Evolutionary conservation across 2,113 vertebrate genomes (phyloP).

Genomic region (Pygoscelis antarcticus): DNA sequence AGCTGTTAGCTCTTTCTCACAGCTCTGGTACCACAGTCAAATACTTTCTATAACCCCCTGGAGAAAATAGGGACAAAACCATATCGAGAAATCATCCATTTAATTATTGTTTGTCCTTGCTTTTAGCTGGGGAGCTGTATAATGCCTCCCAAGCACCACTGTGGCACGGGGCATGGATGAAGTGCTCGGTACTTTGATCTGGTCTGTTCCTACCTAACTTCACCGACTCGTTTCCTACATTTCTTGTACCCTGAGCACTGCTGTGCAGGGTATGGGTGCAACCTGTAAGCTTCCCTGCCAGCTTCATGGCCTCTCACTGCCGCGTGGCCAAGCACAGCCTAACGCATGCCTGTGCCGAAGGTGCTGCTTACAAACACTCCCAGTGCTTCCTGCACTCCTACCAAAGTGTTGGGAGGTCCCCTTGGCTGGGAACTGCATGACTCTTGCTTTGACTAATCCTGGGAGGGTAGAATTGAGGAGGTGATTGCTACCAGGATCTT

Average conservation of each 20-base stretch:
- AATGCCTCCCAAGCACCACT: not conserved
- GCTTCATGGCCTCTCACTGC: not conserved
- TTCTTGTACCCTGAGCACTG: not conserved
- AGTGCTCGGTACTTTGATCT: not conserved
- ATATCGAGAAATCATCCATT: not conserved
- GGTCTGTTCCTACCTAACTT: not conserved
- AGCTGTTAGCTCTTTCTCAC: not conserved
- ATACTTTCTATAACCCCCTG: not conserved
- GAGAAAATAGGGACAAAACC: not conserved
- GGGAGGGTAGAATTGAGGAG: not conserved
- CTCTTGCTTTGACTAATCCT: not conserved
- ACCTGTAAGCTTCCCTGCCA: not conserved
- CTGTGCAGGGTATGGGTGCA: not conserved
- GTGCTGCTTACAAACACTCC: not conserved
- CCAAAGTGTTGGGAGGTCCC: not conserved
- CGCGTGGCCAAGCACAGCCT: not conserved
- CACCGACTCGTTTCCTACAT: rapidly evolving
- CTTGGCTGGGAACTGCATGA: not conserved
- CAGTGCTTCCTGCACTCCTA: not conserved
- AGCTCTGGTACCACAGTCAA: not conserved
- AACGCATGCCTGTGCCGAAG: not conserved
- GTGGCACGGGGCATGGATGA: not conserved
- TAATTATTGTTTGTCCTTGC: not conserved
- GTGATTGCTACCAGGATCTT: not conserved
- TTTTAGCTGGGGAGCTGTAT: not conserved